Base-by-base conservation (phyloP, 2,888 invertebrate genomes). In the Himalopsyche japonica region DNA sequence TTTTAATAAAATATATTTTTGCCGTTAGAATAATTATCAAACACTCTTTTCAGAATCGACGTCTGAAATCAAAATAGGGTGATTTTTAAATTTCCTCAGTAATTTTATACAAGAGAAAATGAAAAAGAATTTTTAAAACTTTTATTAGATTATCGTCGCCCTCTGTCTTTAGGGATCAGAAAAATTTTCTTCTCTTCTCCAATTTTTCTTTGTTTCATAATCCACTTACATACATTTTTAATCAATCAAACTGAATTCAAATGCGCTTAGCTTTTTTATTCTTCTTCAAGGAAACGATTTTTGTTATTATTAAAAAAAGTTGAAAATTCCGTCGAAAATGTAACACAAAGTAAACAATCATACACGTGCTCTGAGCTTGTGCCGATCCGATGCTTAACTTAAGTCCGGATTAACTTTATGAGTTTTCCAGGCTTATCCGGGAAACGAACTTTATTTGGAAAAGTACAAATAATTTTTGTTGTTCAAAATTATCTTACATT, bases 191-290 rank as follows among this genome's bases (percentile, higher is more conserved):
- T 57, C 24, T 20, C 20, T 57, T 57, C 79, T 79, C 12, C 81
- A 49, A 57, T 57, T 81, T 43, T 64, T 64, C 83, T 79, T 83
- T 70, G 32, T 37, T 83, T 79, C 79, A 79, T 83, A 83, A 83
- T 83, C 79, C 83, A 83, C 79, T 83, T 83, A 83, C 70, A 70
- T 83, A 80, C 78, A 83, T 79, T 79, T 83, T 83, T 83, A 83
- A 83, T 83, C 83, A 83, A 83, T 83, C 83, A 83, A 83, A 79
- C 57, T 20, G 20, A 78, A 57, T 57, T 57, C 57, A 57, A 57
- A 57, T 57, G 57, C 57, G 57, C 57, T 57, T 57, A 57, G 57
- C 20, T 57, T 57, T 57, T 57, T 57, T 57, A 43, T 43, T 43
- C 15, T 43, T 43, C 43, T 43, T 43, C 15, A 20, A 57, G 20